A percentile compares a stretch with the other conserved stretches of the same genome.
Evolutionary conservation across 2,113 vertebrate genomes (phyloP).

Genomic region (Ursus arctos): DNA sequence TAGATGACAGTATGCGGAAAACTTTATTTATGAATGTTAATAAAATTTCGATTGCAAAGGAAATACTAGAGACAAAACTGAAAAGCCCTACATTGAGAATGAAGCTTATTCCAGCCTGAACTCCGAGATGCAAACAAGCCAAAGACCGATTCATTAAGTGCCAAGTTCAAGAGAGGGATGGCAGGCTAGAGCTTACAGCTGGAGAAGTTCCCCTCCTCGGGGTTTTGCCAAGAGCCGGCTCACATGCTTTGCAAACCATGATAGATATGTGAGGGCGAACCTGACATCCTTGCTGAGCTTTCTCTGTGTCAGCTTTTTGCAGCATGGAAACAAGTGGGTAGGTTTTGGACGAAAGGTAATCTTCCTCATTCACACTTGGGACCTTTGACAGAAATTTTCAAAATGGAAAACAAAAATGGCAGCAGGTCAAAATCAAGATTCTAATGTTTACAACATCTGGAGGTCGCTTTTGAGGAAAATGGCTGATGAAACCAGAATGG

Average conservation of each 20-base stretch:
- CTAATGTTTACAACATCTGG: slow-evolving; percentile 81
- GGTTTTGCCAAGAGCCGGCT: slow-evolving; percentile 54
- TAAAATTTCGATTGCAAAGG: slow-evolving; percentile 71
- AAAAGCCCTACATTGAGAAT: slow-evolving; percentile 63
- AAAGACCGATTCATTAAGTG: slow-evolving; percentile 57
- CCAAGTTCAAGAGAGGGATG: slow-evolving; percentile 61
- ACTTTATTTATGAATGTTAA: slow-evolving; percentile 82
- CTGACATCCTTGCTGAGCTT: slow-evolving; percentile 45
- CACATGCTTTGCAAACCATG: slow-evolving; percentile 10
- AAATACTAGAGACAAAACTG: slow-evolving; percentile 72
- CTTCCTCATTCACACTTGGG: slow-evolving; percentile 41
- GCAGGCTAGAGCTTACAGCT: slow-evolving; percentile 45
- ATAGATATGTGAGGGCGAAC: neutral
- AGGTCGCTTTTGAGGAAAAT: slow-evolving; percentile 70
- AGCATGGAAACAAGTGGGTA: slow-evolving; percentile 40
- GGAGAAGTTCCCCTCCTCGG: slow-evolving; percentile 13
- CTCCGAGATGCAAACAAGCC: slow-evolving; percentile 54
- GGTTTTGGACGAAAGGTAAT: slow-evolving; percentile 12
- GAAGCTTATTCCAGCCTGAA: slow-evolving; percentile 66
- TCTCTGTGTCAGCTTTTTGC: slow-evolving; percentile 22
- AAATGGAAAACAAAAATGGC: slow-evolving; percentile 58
- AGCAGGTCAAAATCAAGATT: slow-evolving; percentile 55
- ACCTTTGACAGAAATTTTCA: slow-evolving; percentile 67
- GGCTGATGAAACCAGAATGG: slow-evolving; percentile 68
- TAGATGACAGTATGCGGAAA: slow-evolving; percentile 81